Evolutionary conservation across 1,140 invertebrate species (phyloP), one percentile per base, ranked within the genome.

Genomic region (Steinernema feltiae): DNA sequence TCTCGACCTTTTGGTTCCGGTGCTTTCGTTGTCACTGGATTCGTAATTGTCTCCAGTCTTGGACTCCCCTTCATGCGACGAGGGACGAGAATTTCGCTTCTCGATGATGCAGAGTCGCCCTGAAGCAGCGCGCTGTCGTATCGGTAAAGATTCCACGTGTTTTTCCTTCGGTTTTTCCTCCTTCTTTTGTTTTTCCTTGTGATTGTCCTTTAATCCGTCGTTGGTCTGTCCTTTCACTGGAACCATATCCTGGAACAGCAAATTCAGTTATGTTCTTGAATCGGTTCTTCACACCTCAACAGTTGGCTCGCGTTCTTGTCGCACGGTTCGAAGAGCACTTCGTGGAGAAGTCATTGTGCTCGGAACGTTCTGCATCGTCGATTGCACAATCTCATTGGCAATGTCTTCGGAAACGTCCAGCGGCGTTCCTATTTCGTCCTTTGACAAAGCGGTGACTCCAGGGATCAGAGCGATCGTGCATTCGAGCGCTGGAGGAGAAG

Each of bases 381-480:
- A 41, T 24, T 75, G 24, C 30, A 75, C 71, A 15, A 73, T 53
- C 30, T 48, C 30, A 21, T 74, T 30, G 21, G 73, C 29, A 29
- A 73, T 73, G 30, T 73, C 48, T 18, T 73, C 21, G 41, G 72
- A 73, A 30, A 48, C 71, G 3, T 69, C 73, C 35, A 73, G 73
- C 15, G 0, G 70, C 29, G 21, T n/a, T 18, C n/a, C 12, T 7
- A 53, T 73, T 73, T 73, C 32, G 32, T 53, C 53, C 15, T 17
- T 53, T 15, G 72, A 73, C 12, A 73, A 29, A 74, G 30, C 71
- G 21, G 72, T 73, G 17, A 74, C 48, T 12, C 32, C 32, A 27
- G 73, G 73, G 21, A 74, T 73, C 48, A 12, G 21, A 15, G 27
- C 30, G 24, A 74, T 32, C 27, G 73, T 30, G 48, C 27, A 74